A percentile compares a stretch with the other conserved stretches of the same genome.
phyloP scores from a whole-genome alignment of 2,797 vertebrate genomes.

The Coluber constrictor region DNA sequence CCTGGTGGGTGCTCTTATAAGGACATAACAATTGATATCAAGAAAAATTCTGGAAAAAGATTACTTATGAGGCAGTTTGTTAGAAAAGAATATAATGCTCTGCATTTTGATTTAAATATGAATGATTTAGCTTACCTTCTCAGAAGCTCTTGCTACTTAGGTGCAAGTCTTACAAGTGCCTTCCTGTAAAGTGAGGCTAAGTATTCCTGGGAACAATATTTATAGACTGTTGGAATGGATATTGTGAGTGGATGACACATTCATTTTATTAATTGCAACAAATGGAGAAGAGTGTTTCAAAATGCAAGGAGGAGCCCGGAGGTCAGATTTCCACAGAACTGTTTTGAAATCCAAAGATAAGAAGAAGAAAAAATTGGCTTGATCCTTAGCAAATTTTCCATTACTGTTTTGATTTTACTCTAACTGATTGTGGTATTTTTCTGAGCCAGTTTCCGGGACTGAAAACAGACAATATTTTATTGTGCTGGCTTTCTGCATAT shows the following conservation, averaged over 20 bases:
- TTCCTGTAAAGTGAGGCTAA: neutral
- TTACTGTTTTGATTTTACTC: neutral
- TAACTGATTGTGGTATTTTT: neutral
- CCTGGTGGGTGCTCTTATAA: too few species aligned
- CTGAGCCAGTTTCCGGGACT: neutral
- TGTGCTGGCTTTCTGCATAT: neutral
- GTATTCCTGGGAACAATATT: too few species aligned
- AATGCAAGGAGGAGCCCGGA: neutral
- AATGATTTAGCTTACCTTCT: neutral
- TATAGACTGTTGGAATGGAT: neutral
- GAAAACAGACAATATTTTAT: neutral
- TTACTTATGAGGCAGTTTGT: neutral
- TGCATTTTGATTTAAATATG: neutral
- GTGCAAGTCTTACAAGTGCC: neutral
- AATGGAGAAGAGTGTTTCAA: neutral
- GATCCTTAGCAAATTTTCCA: neutral
- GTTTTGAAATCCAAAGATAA: neutral
- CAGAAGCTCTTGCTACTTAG: neutral
- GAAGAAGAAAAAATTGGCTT: neutral
- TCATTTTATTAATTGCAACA: neutral
- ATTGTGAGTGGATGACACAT: neutral
- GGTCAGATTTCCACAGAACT: neutral
- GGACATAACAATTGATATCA: too few species aligned
- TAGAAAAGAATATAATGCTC: neutral
- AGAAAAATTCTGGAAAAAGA: neutral